Base-by-base conservation (phyloP, 2,113 vertebrate species). In the Aptenodytes forsteri region DNA sequence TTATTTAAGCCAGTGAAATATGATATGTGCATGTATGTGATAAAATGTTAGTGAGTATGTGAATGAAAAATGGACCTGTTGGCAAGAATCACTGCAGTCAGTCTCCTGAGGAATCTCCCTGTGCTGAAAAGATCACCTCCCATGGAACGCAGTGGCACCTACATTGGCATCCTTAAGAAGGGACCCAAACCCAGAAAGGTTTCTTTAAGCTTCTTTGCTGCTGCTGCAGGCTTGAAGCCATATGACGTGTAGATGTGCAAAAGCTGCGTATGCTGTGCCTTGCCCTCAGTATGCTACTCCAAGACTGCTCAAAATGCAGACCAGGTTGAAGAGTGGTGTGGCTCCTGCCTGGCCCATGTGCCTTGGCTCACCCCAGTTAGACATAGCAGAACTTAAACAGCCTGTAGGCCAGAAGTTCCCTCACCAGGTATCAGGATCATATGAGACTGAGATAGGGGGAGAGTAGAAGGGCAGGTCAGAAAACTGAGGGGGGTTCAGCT, bases 341-440 rank as follows among this genome's bases (percentile, higher is more conserved):
- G 20, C 12, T 87, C 34, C 62, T 76, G 20, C 44, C 67, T 84
- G 64, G 32, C 9, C 27, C 19, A 7, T 11, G 38, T n/a, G 13
- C 13, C 40, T 69, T 69, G 46, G 23, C 14, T 92, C 56, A 83
- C 20, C 6, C 10, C 11, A 29, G 25, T 70, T 27, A 87, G 19
- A 38, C 79, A 50, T 2, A 62, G 34, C 30, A 87, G 54, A 83
- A 69, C 5, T 23, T 58, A 36, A 64, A 38, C 20, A 73, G 7
- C 30, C 8, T 34, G 16, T 22, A 71, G 46, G 29, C 18, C 42
- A 83, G 69, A 59, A 30, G 5, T 72, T 7, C n/a, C 27, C 36
- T 87, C 56, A 72, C 16, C 26, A 44, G 12, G 8, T 69, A 17
- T 56, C 27, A 46, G 6, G 40, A 18, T 32, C 0, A 0, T 20